Conservation (phyloP, 2,888 invertebrate species). For the Thera britannica region DNA sequence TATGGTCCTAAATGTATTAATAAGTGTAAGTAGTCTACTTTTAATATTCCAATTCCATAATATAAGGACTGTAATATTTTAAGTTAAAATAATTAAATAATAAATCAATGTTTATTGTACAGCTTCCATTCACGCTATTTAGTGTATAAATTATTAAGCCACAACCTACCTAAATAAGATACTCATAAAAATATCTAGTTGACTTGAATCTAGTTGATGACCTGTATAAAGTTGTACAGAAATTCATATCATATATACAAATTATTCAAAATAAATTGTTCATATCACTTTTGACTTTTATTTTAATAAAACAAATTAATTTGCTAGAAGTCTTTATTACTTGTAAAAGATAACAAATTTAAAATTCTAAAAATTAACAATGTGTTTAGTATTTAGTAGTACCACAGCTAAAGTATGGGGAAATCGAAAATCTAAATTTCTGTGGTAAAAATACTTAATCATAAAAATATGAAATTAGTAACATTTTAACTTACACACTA, state of each 20-base stretch:
- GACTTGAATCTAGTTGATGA: conserved; percentile 82
- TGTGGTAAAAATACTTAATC: too few species aligned
- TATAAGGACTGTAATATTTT: conserved; percentile 76
- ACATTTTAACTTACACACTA: conserved; percentile 25
- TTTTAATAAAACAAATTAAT: conserved; percentile 38
- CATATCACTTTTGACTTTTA: conserved; percentile 69
- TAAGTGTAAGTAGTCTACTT: conserved; percentile 61
- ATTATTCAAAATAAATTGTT: conserved; percentile 83
- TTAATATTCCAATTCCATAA: conserved; percentile 73
- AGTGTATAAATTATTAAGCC: conserved; percentile 80
- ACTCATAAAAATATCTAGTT: conserved; percentile 82
- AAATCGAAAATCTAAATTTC: too few species aligned
- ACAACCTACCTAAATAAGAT: conserved; percentile 76
- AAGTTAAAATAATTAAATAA: conserved; percentile 59
- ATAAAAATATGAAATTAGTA: conserved; percentile 14
- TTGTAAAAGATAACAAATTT: background rate
- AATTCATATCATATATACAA: conserved; percentile 82
- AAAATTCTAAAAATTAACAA: conserved; percentile 8
- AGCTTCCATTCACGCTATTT: conserved; percentile 73
- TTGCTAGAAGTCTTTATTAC: background rate
- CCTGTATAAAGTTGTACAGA: conserved; percentile 83
- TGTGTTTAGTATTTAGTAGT: too few species aligned
- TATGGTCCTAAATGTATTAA: conserved; percentile 44
- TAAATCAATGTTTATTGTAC: conserved; percentile 77
- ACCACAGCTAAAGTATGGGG: too few species aligned